A percentile compares a stretch with the other conserved stretches of the same genome.
Conservation (phyloP, 2,113 vertebrate genomes). For the Myodes glareolus region DNA sequence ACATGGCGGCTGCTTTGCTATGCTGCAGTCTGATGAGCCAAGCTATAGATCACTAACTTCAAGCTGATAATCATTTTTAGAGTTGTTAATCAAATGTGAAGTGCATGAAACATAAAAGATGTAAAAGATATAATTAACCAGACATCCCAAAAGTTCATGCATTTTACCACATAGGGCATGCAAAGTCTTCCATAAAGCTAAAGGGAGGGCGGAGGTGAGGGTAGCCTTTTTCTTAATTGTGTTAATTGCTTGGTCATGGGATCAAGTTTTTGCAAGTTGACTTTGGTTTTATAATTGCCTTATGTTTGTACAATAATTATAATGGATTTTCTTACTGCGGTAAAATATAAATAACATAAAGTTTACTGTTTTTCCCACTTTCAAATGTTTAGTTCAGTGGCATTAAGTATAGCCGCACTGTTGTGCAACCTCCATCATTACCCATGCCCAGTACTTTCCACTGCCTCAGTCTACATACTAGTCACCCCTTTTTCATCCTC, state of each 20-base stretch:
- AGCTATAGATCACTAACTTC: background rate
- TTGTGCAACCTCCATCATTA: no score
- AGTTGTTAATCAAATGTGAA: conserved; percentile 55
- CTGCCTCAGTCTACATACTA: background rate
- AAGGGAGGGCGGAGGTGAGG: background rate
- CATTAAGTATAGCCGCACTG: background rate
- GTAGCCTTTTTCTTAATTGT: background rate
- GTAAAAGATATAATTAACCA: conserved; percentile 3
- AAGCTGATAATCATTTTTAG: conserved; percentile 48
- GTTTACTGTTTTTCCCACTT: background rate
- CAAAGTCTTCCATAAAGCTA: background rate
- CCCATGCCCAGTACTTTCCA: background rate
- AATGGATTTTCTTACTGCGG: background rate
- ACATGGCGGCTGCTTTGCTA: background rate
- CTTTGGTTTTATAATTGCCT: background rate
- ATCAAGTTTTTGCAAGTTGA: background rate
- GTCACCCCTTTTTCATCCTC: background rate
- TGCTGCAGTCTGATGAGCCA: background rate
- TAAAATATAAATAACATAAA: background rate
- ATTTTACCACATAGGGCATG: conserved; percentile 15
- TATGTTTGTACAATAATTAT: background rate
- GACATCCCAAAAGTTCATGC: conserved; percentile 7
- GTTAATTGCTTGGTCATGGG: background rate
- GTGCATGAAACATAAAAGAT: conserved; percentile 16
- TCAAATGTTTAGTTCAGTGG: background rate